Percentiles rank a stretch among this genome's conserved stretches.
phyloP scores from a whole-genome alignment of 2,888 invertebrate species.

The Polydrusus tereticollis region DNA sequence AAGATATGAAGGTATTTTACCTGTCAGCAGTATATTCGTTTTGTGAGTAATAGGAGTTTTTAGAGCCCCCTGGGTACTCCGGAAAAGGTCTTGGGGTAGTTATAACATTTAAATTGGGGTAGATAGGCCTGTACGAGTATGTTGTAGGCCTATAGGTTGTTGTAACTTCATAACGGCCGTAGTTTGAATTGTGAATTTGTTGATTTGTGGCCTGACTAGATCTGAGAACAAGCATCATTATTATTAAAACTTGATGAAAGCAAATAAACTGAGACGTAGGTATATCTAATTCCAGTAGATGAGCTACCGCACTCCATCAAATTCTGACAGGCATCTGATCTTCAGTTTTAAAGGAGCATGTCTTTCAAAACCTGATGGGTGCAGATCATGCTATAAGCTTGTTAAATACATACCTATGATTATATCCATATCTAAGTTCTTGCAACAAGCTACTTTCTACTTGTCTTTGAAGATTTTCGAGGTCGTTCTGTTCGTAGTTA shows the following conservation, averaged over 20 bases:
- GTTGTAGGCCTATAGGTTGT: conserved; percentile 41
- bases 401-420: conserved; percentile 29
- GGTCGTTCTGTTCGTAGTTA: conserved; percentile 61
- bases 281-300: too few species aligned
- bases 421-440: conserved; percentile 55
- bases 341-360: too few species aligned
- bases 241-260: background rate
- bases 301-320: too few species aligned
- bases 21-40: background rate
- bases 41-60: conserved; percentile 13
- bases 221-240: conserved; percentile 22
- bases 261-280: too few species aligned
- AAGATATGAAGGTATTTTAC: conserved; percentile 12
- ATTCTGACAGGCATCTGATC: too few species aligned
- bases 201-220: conserved; percentile 17
- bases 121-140: conserved; percentile 47
- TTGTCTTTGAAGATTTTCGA: conserved; percentile 59
- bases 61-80: conserved; percentile 5
- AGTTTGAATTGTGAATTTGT: conserved; percentile 25
- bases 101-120: conserved; percentile 42
- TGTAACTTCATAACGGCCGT: conserved; percentile 38
- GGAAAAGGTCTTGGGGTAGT: conserved; percentile 10
- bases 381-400: conserved; percentile 5
- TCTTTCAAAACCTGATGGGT: too few species aligned
- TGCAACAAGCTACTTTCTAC: conserved; percentile 59